A percentile compares a stretch with the other conserved stretches of the same genome.
These are phyloP conservation scores for Nebria brevicollis DNA, from an alignment of 2,888 invertebrate species.

Conservation along the genomic window DNA sequence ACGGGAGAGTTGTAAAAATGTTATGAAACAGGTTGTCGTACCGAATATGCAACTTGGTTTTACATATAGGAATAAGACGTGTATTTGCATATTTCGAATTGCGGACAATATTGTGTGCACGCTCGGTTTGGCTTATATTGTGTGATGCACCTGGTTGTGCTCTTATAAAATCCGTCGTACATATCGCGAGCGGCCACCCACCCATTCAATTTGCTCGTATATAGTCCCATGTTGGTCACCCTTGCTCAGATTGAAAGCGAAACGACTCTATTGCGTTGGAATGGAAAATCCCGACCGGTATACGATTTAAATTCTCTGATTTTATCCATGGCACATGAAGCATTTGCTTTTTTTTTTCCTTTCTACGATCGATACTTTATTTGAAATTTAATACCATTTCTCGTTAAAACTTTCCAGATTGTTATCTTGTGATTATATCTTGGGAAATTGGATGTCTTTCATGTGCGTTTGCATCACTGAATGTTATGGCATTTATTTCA, in stretches of 20 bases:
- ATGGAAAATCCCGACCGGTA: conserved; percentile 29
- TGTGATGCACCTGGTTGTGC: conserved; percentile 6
- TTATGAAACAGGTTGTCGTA: conserved; percentile 38
- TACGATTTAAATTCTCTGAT: conserved; percentile 41
- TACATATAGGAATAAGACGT: conserved; percentile 5
- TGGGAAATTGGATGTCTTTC: conserved; percentile 37
- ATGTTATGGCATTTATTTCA: neutral
- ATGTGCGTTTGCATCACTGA: neutral
- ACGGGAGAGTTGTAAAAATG: conserved; percentile 35
- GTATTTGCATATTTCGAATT: conserved; percentile 38
- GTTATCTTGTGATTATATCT: conserved; percentile 43
- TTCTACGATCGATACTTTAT: conserved; percentile 34
- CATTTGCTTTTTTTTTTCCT: conserved; percentile 7
- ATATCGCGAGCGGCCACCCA: neutral
- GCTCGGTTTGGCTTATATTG: conserved; percentile 36
- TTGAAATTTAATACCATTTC: conserved; percentile 44
- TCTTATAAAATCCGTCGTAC: conserved; percentile 8
- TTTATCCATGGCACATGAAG: neutral
- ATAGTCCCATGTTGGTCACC: conserved; percentile 24
- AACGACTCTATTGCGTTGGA: conserved; percentile 36
- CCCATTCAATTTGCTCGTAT: neutral
- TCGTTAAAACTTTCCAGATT: conserved; percentile 41
- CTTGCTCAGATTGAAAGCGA: conserved; percentile 33
- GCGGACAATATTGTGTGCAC: conserved; percentile 35
- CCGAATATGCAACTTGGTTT: conserved; percentile 21